Conservation (phyloP, 2,113 vertebrate genomes). For the Cygnus buccinator region DNA sequence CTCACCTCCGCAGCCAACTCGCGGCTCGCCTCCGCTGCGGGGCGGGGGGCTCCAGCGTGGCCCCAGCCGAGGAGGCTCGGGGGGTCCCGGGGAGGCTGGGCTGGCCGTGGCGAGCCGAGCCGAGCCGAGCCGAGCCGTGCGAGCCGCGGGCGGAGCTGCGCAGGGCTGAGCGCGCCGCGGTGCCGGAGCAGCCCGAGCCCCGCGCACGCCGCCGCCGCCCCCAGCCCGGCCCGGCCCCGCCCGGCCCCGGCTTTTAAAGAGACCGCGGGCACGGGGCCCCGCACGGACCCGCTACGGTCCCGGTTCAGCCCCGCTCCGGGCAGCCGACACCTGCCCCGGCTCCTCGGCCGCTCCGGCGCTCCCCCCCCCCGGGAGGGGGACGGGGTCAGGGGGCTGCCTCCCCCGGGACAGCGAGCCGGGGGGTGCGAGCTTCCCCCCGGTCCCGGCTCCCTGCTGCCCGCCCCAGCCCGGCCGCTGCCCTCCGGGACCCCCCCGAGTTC, state of each 20-base stretch:
- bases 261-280: constrained; percentile 66
- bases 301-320: too few species aligned
- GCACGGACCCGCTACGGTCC: not conserved
- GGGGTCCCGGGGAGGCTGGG: not conserved
- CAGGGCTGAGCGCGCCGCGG: constrained; percentile 71
- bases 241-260: constrained; percentile 81
- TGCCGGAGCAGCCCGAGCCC: constrained; percentile 77
- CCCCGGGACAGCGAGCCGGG: too few species aligned
- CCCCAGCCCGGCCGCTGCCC: not conserved
- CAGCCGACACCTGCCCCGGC: too few species aligned
- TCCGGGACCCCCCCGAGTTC: not conserved
- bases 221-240: constrained; percentile 37
- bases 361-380: not conserved
- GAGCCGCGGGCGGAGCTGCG: not conserved
- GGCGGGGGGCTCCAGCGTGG: constrained; percentile 6
- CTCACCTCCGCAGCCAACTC: constrained; percentile 25
- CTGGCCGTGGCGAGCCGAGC: not conserved
- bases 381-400: too few species aligned
- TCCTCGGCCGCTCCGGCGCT: too few species aligned
- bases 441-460: too few species aligned
- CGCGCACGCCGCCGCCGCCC: constrained; percentile 73
- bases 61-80: not conserved
- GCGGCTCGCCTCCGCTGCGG: not conserved
- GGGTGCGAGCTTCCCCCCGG: too few species aligned
- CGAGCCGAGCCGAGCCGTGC: not conserved